Evolutionary conservation across 1,140 invertebrate genomes (phyloP).

Genomic region (Lucilia sericata): DNA sequence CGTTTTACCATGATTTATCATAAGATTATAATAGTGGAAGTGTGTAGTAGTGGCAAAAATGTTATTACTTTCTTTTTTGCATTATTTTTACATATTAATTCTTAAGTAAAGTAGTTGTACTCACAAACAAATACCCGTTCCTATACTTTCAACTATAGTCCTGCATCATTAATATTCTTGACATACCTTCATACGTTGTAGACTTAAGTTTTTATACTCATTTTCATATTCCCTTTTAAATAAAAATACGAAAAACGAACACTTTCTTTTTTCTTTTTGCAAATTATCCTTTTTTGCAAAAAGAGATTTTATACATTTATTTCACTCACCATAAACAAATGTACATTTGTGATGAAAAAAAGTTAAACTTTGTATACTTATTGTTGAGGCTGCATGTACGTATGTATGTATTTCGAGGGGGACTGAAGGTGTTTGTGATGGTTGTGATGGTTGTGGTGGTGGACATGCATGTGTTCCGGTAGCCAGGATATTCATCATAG

Average conservation of each 20-base stretch:
- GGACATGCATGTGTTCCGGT: slow-evolving; percentile 2
- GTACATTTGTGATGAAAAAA: background rate
- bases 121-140: background rate
- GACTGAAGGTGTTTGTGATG: background rate
- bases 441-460: background rate
- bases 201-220: slow-evolving; percentile 14
- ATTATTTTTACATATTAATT: slow-evolving; percentile 9
- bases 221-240: slow-evolving; percentile 32
- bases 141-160: background rate
- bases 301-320: background rate
- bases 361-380: background rate
- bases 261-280: background rate
- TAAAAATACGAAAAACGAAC: background rate
- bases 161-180: slow-evolving; percentile 41
- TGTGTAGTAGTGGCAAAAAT: too few relatives aligned
- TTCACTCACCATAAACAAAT: background rate
- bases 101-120: background rate
- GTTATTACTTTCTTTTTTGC: background rate
- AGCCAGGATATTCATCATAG: slow-evolving; percentile 39
- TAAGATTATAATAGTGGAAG: too few relatives aligned
- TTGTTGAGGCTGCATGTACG: slow-evolving; percentile 17
- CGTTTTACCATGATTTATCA: too few relatives aligned
- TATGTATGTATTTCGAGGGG: background rate
- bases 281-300: slow-evolving; percentile 22
- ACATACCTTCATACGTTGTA: slow-evolving; percentile 16